Evolutionary conservation across 2,888 invertebrate genomes (phyloP).

Genomic region (Hirtodrosophila trivittata): DNA sequence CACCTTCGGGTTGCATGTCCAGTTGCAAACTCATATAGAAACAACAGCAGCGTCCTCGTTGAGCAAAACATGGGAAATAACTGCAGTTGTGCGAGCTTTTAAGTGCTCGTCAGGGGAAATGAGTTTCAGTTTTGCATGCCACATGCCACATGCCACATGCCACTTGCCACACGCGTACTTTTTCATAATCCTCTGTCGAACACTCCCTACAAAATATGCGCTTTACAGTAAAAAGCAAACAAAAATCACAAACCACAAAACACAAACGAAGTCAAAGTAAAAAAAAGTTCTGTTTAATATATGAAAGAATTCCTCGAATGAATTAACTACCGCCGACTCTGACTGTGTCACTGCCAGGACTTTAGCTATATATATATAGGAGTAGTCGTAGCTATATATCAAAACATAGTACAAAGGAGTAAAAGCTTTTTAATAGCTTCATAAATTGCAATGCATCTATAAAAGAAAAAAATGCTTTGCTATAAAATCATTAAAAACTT

Average conservation of each 20-base stretch:
- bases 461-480: too few species aligned
- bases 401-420: neutral
- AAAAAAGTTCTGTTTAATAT: slow-evolving; percentile 17
- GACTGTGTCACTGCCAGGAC: too few species aligned
- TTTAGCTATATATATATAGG: too few species aligned
- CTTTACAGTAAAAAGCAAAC: slow-evolving; percentile 17
- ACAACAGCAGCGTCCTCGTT: slow-evolving; percentile 8
- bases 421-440: neutral
- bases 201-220: slow-evolving; percentile 9
- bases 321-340: neutral
- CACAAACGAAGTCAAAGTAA: slow-evolving; percentile 21
- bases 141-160: slow-evolving; percentile 39
- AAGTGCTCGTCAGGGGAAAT: slow-evolving; percentile 64
- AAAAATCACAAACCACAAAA: slow-evolving; percentile 1
- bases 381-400: too few species aligned
- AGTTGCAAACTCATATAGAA: slow-evolving; percentile 6
- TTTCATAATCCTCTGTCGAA: slow-evolving; percentile 11
- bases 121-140: slow-evolving; percentile 69
- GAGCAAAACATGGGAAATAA: slow-evolving; percentile 69
- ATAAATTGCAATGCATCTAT: too few species aligned
- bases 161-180: neutral
- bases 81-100: slow-evolving; percentile 70
- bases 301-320: slow-evolving; percentile 3
- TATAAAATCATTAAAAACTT: too few species aligned
- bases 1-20: slow-evolving; percentile 47